Conservation (phyloP, 2,113 vertebrate genomes). For the Salvelinus fontinalis region DNA sequence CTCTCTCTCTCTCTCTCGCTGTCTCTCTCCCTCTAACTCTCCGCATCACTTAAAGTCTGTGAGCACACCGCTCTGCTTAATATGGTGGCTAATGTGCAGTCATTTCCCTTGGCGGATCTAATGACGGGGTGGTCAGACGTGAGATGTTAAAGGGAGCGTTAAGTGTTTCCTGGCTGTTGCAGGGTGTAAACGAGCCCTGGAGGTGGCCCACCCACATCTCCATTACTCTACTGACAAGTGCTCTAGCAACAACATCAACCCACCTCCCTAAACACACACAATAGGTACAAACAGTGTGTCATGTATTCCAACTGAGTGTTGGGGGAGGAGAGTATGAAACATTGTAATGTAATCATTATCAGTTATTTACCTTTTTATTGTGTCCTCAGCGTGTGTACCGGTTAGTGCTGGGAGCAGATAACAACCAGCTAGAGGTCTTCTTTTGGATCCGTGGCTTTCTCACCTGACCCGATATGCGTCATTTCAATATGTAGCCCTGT, state of each 20-base stretch:
- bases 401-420: too few species aligned
- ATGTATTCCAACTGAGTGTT: background rate
- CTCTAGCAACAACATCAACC: background rate
- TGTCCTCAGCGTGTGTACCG: too few species aligned
- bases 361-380: too few species aligned
- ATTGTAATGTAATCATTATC: too few species aligned
- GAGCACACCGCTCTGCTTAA: background rate
- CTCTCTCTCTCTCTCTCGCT: background rate
- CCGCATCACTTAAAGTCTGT: background rate
- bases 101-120: slow-evolving; percentile 13
- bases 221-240: background rate
- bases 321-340: background rate
- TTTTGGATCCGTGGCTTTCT: too few species aligned
- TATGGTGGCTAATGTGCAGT: slow-evolving; percentile 9
- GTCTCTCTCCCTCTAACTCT: background rate
- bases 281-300: background rate
- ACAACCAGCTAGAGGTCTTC: too few species aligned
- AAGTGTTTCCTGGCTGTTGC: background rate
- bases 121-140: background rate
- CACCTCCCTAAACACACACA: background rate
- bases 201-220: background rate
- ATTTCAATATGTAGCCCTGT: too few species aligned
- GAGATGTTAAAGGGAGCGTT: slow-evolving; percentile 1
- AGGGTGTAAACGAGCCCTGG: background rate
- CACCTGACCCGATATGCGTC: too few species aligned